Conservation (phyloP, 2,797 vertebrate species). For the Gobio occitaniae region DNA sequence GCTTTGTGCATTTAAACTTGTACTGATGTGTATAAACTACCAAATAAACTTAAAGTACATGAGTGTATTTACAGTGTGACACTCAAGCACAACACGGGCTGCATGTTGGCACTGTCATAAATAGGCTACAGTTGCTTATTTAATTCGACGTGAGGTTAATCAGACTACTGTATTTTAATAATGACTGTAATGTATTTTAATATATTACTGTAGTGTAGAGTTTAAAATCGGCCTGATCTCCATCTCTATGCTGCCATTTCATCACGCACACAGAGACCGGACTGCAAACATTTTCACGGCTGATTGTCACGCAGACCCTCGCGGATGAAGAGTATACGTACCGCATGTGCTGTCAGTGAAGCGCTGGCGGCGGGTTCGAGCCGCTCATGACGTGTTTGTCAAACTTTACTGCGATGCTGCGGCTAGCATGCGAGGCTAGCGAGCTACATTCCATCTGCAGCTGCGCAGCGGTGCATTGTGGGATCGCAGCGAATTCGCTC, state of each 20-base stretch:
- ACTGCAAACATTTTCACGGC: not conserved
- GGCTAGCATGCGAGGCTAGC: constrained; percentile 53
- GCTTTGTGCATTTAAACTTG: not conserved
- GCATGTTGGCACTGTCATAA: constrained; percentile 8
- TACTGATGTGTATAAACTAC: not conserved
- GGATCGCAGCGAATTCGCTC: constrained; percentile 39
- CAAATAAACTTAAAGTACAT: not conserved
- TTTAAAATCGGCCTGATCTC: constrained; percentile 21
- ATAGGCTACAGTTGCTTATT: not conserved
- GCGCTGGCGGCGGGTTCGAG: constrained; percentile 59
- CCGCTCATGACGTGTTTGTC: constrained; percentile 75
- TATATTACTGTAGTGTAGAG: not conserved
- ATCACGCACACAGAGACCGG: not conserved
- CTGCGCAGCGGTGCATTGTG: constrained; percentile 62
- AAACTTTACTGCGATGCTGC: constrained; percentile 67
- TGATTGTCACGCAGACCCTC: not conserved
- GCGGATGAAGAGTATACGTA: constrained; percentile 21
- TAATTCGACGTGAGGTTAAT: not conserved
- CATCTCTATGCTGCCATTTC: constrained; percentile 17
- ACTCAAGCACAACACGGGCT: not conserved
- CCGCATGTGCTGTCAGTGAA: constrained; percentile 25
- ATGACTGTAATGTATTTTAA: not conserved
- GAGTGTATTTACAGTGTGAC: constrained; percentile 12
- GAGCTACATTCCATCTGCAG: constrained; percentile 56
- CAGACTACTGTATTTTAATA: not conserved